Evolutionary conservation across 1,140 invertebrate genomes (phyloP).

Genomic region (Apis cerana): DNA sequence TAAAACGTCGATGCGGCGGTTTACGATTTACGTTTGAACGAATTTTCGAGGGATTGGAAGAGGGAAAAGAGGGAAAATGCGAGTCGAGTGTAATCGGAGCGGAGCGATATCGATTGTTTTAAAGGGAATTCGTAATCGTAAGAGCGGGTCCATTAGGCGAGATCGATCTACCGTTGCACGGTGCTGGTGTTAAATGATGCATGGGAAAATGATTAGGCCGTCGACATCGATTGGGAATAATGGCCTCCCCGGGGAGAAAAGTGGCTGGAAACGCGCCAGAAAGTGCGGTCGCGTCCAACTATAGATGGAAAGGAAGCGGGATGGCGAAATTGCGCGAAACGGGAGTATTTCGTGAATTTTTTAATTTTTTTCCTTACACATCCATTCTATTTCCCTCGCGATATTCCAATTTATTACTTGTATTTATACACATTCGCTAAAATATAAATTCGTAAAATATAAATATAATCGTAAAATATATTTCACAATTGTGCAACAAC

Average conservation of each 20-base stretch:
- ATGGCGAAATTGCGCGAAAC: slow-evolving; percentile 46
- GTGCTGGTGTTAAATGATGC: slow-evolving; percentile 53
- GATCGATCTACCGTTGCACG: slow-evolving; percentile 50
- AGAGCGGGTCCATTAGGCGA: slow-evolving; percentile 10
- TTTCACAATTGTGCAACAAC: too few relatives aligned
- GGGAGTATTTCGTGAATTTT: slow-evolving; percentile 22
- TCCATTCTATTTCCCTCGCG: too few relatives aligned
- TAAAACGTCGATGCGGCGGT: too few relatives aligned
- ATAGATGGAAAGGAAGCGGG: not conserved
- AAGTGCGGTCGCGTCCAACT: slow-evolving; percentile 17
- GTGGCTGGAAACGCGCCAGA: slow-evolving; percentile 40
- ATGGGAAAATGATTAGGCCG: slow-evolving; percentile 58
- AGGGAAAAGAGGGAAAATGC: too few relatives aligned
- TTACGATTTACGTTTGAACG: too few relatives aligned
- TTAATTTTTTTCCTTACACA: too few relatives aligned
- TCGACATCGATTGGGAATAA: slow-evolving; percentile 58
- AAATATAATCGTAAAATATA: not conserved
- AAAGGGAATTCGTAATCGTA: slow-evolving; percentile 34
- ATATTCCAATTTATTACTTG: too few relatives aligned
- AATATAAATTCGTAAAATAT: too few relatives aligned
- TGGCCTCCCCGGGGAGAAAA: slow-evolving; percentile 42
- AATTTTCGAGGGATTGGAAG: too few relatives aligned
- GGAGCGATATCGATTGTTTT: slow-evolving; percentile 32
- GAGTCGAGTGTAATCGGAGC: not conserved
- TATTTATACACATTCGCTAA: too few relatives aligned